These are phyloP conservation scores for Callipepla californica DNA, from an alignment of 2,113 vertebrate genomes.

Conservation along the genomic window DNA sequence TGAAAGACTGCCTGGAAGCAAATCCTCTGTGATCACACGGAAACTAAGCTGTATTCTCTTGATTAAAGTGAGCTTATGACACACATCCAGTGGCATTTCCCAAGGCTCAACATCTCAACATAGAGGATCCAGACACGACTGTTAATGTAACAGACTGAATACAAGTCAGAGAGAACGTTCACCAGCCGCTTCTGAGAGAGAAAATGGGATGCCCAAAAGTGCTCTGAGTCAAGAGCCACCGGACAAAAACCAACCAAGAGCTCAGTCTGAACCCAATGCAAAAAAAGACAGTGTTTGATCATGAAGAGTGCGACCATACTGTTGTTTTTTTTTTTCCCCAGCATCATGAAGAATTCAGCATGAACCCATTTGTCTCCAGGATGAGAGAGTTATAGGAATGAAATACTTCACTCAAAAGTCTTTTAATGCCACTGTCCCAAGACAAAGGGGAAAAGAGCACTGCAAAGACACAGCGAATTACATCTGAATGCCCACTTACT, in stretches of 20 bases:
- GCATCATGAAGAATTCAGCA: background rate
- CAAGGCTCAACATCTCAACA: background rate
- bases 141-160: background rate
- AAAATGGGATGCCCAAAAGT: rapidly evolving
- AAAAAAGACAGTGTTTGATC: background rate
- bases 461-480: background rate
- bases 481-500: background rate
- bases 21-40: rapidly evolving
- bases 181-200: background rate
- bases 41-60: background rate
- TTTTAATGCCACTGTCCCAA: background rate
- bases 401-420: background rate
- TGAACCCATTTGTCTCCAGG: background rate
- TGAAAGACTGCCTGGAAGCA: background rate
- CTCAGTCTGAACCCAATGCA: background rate
- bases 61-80: background rate
- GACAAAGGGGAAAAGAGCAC: background rate
- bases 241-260: no score
- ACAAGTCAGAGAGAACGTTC: background rate
- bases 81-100: rapidly evolving
- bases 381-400: background rate
- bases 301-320: background rate
- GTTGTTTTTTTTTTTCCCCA: background rate
- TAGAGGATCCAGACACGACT: rapidly evolving
- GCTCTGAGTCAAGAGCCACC: background rate